Evolutionary conservation across 2,113 vertebrate genomes (phyloP).

Genomic region (Micronycteris hirsuta): DNA sequence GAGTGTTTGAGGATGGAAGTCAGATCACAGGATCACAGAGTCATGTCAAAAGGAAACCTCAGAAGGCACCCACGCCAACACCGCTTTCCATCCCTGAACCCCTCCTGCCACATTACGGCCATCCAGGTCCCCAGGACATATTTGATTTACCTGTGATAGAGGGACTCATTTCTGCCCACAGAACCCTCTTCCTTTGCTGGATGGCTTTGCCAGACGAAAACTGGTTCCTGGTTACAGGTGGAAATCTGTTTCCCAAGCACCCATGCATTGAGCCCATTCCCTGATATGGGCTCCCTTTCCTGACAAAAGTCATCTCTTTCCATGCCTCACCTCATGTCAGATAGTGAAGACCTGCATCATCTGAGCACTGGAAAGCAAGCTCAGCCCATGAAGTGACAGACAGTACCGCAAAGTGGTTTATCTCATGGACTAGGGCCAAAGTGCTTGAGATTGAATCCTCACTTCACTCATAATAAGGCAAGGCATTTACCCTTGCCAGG

Average conservation of each 20-base stretch:
- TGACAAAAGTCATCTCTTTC: neutral
- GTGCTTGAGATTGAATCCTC: neutral
- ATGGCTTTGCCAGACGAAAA: neutral
- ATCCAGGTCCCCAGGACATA: neutral
- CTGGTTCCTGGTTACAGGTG: neutral
- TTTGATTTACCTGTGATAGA: neutral
- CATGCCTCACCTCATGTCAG: neutral
- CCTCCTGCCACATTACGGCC: neutral
- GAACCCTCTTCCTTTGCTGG: neutral
- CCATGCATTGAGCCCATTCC: neutral
- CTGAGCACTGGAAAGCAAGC: neutral
- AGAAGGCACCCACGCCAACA: neutral
- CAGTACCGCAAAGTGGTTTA: neutral
- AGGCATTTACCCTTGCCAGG: neutral
- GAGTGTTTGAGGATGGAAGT: constrained; percentile 76
- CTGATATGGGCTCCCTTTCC: neutral
- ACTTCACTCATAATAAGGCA: neutral
- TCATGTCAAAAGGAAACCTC: neutral
- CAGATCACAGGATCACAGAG: constrained; percentile 58
- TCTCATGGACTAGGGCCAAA: no score
- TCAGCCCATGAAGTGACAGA: neutral
- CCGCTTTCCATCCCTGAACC: accelerated
- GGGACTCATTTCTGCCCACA: neutral
- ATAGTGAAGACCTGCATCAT: neutral
- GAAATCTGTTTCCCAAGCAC: neutral